phyloP scores from a whole-genome alignment of 2,113 vertebrate genomes.

The Tonatia bakeri region DNA sequence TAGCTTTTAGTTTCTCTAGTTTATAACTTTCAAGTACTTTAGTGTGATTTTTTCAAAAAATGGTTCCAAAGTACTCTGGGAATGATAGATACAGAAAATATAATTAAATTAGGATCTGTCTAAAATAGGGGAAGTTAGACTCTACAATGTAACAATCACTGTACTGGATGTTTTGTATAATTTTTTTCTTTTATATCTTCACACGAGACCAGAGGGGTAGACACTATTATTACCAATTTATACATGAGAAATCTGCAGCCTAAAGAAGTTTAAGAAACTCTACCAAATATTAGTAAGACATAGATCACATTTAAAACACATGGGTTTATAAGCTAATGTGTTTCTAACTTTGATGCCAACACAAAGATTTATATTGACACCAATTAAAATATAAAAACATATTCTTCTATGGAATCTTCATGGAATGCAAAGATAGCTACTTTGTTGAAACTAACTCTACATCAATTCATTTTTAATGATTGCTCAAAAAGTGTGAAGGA shows the following conservation, averaged over 20 bases:
- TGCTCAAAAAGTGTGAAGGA: constrained; percentile 25
- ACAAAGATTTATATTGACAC: constrained; percentile 8
- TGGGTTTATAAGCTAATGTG: neutral
- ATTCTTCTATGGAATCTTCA: neutral
- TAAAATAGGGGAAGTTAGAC: neutral
- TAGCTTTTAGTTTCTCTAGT: neutral
- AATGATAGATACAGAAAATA: neutral
- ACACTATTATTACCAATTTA: neutral
- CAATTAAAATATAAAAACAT: constrained; percentile 10
- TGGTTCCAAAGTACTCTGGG: neutral
- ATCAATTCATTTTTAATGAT: constrained; percentile 37
- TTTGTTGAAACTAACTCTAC: neutral
- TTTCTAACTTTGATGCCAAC: constrained; percentile 12
- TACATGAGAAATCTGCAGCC: neutral
- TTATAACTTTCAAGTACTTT: neutral
- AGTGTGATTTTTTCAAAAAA: neutral
- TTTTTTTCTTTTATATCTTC: neutral
- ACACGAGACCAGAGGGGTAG: neutral
- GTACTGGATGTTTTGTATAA: neutral
- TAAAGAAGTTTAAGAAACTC: neutral
- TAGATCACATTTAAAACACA: neutral
- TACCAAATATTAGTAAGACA: neutral
- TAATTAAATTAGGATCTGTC: neutral
- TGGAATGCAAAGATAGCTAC: neutral
- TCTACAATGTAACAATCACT: neutral